Percentiles rank a stretch among this genome's conserved stretches.
Conservation (phyloP, 2,113 vertebrate species). For the Chrysochloris asiatica region DNA sequence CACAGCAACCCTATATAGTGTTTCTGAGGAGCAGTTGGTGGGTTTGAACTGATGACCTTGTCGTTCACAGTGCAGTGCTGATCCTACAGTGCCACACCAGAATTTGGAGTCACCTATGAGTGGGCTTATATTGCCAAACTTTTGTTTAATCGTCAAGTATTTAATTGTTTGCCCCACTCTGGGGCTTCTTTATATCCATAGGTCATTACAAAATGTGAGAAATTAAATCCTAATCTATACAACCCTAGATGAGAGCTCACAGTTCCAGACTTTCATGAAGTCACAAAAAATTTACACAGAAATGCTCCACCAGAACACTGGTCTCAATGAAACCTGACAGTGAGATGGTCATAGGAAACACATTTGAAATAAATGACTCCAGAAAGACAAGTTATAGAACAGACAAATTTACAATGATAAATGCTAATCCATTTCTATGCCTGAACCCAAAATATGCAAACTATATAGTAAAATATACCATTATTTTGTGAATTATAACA, state of each 20-base stretch:
- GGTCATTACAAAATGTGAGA: background rate
- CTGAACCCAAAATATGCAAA: background rate
- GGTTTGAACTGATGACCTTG: no score
- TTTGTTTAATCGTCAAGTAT: background rate
- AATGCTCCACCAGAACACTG: background rate
- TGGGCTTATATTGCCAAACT: background rate
- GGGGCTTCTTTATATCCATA: background rate
- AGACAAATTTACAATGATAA: background rate
- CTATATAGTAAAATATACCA: background rate
- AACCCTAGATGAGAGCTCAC: background rate
- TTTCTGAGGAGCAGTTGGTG: no score
- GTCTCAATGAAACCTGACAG: background rate
- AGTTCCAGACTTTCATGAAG: background rate
- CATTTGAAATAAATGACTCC: background rate
- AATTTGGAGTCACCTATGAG: background rate
- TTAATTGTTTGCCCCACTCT: background rate
- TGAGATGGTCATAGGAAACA: background rate
- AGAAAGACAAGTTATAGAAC: background rate
- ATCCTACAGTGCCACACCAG: no score
- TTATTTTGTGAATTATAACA: constrained; percentile 10
- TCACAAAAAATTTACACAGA: background rate
- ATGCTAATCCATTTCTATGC: background rate
- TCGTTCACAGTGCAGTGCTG: no score
- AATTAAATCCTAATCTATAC: background rate
- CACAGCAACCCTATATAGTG: no score